A percentile compares a stretch with the other conserved stretches of the same genome.
phyloP scores from a whole-genome alignment of 2,113 vertebrate genomes.

The Sorex fumeus region DNA sequence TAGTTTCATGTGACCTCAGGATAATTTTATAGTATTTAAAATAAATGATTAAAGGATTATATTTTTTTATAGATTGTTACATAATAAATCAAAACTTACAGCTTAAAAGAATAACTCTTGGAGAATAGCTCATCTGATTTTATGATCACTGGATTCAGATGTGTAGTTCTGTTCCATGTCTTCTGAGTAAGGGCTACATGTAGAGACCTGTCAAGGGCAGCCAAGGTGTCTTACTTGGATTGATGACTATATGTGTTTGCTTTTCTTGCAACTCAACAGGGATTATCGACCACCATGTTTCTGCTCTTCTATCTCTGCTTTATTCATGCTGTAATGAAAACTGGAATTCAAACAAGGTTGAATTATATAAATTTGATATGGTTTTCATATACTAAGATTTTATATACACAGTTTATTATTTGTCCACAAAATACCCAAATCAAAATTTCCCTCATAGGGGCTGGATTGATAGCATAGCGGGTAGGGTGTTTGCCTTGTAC shows the following conservation, averaged over 20 bases:
- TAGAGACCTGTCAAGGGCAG: neutral
- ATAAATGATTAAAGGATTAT: neutral
- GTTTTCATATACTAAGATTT: neutral
- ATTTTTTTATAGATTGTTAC: neutral
- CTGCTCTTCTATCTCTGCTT: neutral
- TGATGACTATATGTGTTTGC: neutral
- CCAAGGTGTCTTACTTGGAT: neutral
- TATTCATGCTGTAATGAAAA: too few relatives aligned
- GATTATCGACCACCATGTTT: rapidly evolving
- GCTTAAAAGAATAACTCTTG: neutral
- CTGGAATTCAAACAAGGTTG: neutral
- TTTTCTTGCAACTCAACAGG: neutral
- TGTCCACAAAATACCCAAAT: neutral
- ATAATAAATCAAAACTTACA: neutral
- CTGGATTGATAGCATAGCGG: too few relatives aligned
- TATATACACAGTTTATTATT: too few relatives aligned
- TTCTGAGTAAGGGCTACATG: neutral
- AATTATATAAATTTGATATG: neutral
- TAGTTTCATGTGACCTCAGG: neutral
- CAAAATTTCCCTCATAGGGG: too few relatives aligned
- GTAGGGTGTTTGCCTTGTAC: too few relatives aligned
- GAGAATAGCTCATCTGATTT: neutral
- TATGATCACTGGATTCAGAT: neutral
- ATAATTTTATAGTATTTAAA: neutral
- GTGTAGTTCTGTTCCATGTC: neutral